These are phyloP conservation scores for Lottia scabra DNA, from an alignment of 2,888 invertebrate species.

Conservation along the genomic window DNA sequence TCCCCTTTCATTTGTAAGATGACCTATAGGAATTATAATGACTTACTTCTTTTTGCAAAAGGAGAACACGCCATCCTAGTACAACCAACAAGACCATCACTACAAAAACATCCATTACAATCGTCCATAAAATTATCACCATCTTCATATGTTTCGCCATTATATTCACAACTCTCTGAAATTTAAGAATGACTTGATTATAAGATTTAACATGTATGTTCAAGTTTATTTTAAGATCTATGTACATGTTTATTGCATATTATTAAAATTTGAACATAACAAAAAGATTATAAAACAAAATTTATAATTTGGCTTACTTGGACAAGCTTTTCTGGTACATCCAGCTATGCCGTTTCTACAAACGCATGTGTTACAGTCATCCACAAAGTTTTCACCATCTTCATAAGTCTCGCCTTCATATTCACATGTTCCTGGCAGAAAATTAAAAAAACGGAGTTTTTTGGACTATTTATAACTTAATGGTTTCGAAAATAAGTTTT, in stretches of 20 bases:
- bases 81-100: background rate
- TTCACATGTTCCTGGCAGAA: background rate
- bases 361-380: conserved; percentile 18
- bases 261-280: no score
- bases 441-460: no score
- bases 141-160: conserved; percentile 4
- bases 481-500: no score
- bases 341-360: conserved; percentile 12
- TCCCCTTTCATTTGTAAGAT: no score
- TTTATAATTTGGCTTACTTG: no score
- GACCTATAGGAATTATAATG: no score
- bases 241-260: no score
- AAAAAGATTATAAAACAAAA: no score
- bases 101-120: conserved; percentile 20
- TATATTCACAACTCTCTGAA: conserved; percentile 8
- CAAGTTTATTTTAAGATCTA: no score
- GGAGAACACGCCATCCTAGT: background rate
- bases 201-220: no score
- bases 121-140: conserved; percentile 15
- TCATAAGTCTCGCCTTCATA: conserved; percentile 9
- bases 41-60: background rate
- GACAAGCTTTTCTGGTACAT: conserved; percentile 18
- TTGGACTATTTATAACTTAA: no score
- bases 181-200: background rate
- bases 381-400: conserved; percentile 9